Base-by-base conservation (phyloP, 2,113 vertebrate genomes). In the Eclectus roratus region DNA sequence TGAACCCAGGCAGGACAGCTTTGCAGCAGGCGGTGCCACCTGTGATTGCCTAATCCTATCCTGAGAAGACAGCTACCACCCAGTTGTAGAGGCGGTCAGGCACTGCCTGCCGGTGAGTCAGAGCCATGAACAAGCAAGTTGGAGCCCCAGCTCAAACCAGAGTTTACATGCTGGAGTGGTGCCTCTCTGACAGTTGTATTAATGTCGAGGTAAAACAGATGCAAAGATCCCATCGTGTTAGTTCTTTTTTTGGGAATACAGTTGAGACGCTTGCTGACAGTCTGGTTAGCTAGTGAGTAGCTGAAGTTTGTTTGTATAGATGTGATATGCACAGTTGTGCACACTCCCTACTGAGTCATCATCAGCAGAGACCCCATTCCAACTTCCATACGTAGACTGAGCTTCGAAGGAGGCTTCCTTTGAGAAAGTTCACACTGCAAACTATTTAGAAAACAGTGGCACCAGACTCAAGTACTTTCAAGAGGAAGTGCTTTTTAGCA, bases 21-120 rank as follows among this genome's bases (percentile, higher is more conserved):
- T 41, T 33, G 64, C 92, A 96, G 78, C 91, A 93, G 91, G 93
- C 89, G 81, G 86, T 91, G 21, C 86, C 94, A 88, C 86, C 91
- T 96, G 95, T 94, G 92, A 63, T 63, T 80, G 88, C 79, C 65
- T 92, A 89, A 96, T 95, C 89, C 91, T 64, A 1, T 0, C 6
- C 55, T 17, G 10, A 95, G 72, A 52, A 31, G 50, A 1, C 37
- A 65, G 37, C 33, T 85, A 81, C 56, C 72, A 39, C 37, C 31
- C 68, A 18, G 28, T 49, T 58, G 58, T 20, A 46, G 80, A 63
- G 69, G 53, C 27, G 0, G 44, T 53, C 31, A 44, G 83, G 63
- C 39, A 18, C 77, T 58, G 9, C 2, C 0, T 43, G 89, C 49
- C 2, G 7, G 7, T 86, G 90, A 89, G 24, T 85, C 93, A 92